phyloP scores from a whole-genome alignment of 2,113 vertebrate genomes.

The Terrapene triunguis region DNA sequence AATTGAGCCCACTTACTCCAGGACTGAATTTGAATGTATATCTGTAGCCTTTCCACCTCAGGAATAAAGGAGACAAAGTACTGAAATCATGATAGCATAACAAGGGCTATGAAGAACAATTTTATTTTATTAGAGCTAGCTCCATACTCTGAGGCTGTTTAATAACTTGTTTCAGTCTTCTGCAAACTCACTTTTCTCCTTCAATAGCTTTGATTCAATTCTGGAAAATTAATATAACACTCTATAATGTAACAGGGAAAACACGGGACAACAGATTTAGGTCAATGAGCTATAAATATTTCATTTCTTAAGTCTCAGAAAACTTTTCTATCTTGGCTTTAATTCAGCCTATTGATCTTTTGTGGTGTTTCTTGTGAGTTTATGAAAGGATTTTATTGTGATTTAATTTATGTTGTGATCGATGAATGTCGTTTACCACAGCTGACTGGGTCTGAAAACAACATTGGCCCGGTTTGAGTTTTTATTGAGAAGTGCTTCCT shows the following conservation, averaged over 20 bases:
- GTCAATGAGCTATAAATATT: background rate
- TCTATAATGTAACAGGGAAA: background rate
- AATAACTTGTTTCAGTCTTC: background rate
- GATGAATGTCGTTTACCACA: background rate
- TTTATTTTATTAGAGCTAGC: background rate
- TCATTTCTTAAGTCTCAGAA: background rate
- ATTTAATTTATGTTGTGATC: background rate
- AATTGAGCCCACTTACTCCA: background rate
- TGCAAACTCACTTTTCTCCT: background rate
- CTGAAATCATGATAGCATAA: background rate
- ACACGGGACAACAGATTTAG: background rate
- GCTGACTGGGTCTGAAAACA: background rate
- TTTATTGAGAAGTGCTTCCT: background rate
- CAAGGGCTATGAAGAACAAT: background rate
- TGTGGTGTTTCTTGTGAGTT: background rate
- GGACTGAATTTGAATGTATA: background rate
- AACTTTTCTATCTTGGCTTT: background rate
- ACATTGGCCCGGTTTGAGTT: background rate
- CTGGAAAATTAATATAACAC: background rate
- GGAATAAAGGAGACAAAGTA: background rate
- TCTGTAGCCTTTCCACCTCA: background rate
- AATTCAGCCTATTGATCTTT: background rate
- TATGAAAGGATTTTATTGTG: constrained; percentile 2
- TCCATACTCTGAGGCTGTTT: background rate
- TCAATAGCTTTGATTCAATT: background rate